Percentiles rank a stretch among this genome's conserved stretches.
phyloP scores from a whole-genome alignment of 2,113 vertebrate species.

The Bujurquina vittata region DNA sequence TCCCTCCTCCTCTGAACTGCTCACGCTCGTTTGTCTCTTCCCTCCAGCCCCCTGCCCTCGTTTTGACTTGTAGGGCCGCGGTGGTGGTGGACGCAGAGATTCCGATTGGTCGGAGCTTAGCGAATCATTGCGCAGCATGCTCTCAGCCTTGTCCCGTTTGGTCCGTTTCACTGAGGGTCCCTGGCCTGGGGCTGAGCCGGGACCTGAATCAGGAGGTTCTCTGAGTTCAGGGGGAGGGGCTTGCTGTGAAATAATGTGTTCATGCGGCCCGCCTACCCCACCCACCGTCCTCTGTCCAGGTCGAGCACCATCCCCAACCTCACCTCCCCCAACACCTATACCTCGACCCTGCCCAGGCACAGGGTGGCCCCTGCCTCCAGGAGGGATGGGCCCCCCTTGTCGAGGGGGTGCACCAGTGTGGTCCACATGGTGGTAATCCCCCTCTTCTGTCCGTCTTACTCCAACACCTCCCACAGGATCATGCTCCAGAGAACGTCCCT shows the following conservation, averaged over 20 bases:
- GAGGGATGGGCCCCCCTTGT: slow-evolving; percentile 55
- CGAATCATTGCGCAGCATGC: slow-evolving; percentile 98
- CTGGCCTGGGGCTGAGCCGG: slow-evolving; percentile 86
- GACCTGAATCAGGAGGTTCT: slow-evolving; percentile 84
- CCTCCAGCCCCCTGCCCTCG: slow-evolving; percentile 83
- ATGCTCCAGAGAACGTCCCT: slow-evolving; percentile 91
- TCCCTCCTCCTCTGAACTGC: slow-evolving; percentile 98
- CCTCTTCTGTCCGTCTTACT: slow-evolving; percentile 85
- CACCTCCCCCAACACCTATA: slow-evolving; percentile 18
- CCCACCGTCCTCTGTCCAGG: slow-evolving; percentile 78
- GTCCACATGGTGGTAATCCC: slow-evolving; percentile 67
- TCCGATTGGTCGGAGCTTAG: slow-evolving; percentile 97
- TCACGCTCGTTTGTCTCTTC: slow-evolving; percentile 94
- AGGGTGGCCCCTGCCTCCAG: slow-evolving; percentile 62
- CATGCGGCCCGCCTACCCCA: slow-evolving; percentile 80
- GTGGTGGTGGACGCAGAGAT: slow-evolving; percentile 93
- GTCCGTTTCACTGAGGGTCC: slow-evolving; percentile 85
- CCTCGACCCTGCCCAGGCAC: slow-evolving; percentile 41
- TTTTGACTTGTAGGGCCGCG: slow-evolving; percentile 93
- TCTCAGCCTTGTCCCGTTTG: slow-evolving; percentile 95
- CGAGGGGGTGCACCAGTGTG: slow-evolving; percentile 54
- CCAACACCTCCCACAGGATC: slow-evolving; percentile 81
- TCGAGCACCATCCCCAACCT: slow-evolving; percentile 26
- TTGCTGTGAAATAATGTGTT: slow-evolving; percentile 81
- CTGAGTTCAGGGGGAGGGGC: slow-evolving; percentile 85